Evolutionary conservation across 2,797 vertebrate species (phyloP).

Genomic region (Rousettus madagascariensis): DNA sequence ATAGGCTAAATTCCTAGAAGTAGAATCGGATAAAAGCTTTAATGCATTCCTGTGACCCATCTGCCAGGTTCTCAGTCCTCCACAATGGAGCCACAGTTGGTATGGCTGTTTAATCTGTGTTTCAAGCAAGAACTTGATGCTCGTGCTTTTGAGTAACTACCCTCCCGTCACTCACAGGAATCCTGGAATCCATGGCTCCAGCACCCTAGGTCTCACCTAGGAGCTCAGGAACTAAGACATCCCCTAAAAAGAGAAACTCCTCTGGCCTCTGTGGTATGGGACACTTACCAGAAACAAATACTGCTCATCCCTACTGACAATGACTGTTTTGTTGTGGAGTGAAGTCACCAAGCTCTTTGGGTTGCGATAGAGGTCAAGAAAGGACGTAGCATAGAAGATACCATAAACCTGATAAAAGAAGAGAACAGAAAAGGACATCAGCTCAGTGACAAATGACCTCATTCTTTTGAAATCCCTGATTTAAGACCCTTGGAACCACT

Average conservation of each 20-base stretch:
- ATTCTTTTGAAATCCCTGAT: neutral
- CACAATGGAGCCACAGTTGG: neutral
- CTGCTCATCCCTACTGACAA: slow-evolving; percentile 93
- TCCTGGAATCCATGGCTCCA: neutral
- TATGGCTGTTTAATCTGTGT: neutral
- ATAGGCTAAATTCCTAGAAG: neutral
- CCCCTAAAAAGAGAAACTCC: neutral
- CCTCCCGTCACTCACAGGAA: accelerated
- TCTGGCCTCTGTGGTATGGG: accelerated
- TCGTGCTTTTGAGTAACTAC: neutral
- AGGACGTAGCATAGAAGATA: slow-evolving; percentile 95
- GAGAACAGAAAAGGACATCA: neutral
- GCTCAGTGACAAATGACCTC: neutral
- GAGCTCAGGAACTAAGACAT: neutral
- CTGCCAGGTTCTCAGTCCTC: too few species aligned
- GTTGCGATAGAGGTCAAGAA: slow-evolving; percentile 92
- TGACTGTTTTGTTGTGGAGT: slow-evolving; percentile 87
- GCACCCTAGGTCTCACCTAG: neutral
- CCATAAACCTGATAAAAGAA: slow-evolving; percentile 88
- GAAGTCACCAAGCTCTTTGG: slow-evolving; percentile 86
- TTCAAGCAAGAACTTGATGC: neutral
- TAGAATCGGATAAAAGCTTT: neutral
- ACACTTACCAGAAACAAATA: slow-evolving; percentile 93
- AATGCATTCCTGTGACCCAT: neutral
- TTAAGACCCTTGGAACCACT: neutral